Evolutionary conservation across 2,888 invertebrate genomes (phyloP).

Genomic region (Portevinia maculata): DNA sequence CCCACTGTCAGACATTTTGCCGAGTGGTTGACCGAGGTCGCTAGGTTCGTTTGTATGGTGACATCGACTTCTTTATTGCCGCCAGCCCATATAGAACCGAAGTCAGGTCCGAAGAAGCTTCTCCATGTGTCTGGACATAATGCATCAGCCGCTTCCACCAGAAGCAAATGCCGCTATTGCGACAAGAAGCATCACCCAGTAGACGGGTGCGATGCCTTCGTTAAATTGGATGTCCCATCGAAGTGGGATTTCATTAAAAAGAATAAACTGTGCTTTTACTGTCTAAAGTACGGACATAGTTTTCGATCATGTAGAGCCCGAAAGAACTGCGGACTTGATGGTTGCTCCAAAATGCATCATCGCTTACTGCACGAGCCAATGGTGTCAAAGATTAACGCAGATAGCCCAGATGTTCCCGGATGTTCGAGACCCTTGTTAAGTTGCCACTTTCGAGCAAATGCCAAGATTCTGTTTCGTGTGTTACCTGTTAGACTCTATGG

Average conservation of each 20-base stretch:
- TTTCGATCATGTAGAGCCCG: constrained; percentile 23
- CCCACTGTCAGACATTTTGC: constrained; percentile 25
- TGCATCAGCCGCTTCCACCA: constrained; percentile 11
- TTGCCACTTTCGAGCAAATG: constrained; percentile 14
- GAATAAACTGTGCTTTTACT: constrained; percentile 39
- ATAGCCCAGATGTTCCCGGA: neutral
- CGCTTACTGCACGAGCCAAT: constrained; percentile 24
- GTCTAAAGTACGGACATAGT: constrained; percentile 36
- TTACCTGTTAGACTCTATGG: constrained; percentile 51
- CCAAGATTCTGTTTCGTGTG: constrained; percentile 47
- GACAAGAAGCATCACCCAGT: constrained; percentile 39
- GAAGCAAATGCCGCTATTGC: constrained; percentile 35
- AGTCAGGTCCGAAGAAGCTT: constrained; percentile 3
- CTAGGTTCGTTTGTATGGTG: constrained; percentile 22
- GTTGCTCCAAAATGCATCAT: constrained; percentile 50
- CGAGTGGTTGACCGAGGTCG: constrained; percentile 18
- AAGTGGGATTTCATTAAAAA: constrained; percentile 49
- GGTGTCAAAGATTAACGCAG: neutral
- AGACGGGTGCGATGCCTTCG: constrained; percentile 25
- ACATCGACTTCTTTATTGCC: constrained; percentile 12
- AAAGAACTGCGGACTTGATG: constrained; percentile 37
- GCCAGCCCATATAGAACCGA: neutral
- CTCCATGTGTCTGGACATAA: constrained; percentile 1
- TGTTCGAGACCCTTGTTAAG: constrained; percentile 14
- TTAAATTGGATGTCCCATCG: constrained; percentile 15